Conservation (phyloP, 92 coral and sea anemone genomes). For the Epizoanthus scotinus region DNA sequence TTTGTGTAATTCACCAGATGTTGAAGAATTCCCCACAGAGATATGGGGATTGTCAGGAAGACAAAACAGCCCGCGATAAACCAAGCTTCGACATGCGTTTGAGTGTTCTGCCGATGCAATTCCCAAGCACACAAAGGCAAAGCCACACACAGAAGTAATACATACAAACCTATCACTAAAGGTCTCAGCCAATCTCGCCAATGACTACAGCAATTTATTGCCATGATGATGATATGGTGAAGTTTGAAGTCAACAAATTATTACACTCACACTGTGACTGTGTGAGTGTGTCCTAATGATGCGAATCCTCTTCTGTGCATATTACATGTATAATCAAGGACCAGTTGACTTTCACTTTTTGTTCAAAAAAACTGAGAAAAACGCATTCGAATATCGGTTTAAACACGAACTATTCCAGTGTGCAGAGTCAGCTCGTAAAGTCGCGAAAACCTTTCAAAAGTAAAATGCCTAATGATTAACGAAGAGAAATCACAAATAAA, state of each 20-base stretch:
- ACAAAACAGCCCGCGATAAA: conserved; percentile 90
- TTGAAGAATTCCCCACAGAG: conserved; percentile 90
- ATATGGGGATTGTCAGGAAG: conserved; percentile 83
- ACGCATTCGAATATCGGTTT: too few relatives aligned
- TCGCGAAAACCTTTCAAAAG: not conserved
- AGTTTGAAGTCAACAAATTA: conserved; percentile 1
- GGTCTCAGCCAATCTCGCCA: conserved; percentile 90
- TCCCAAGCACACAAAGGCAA: conserved; percentile 90
- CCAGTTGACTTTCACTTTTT: too few relatives aligned
- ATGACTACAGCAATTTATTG: conserved; percentile 49
- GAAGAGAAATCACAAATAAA: too few relatives aligned
- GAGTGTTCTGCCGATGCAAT: conserved; percentile 75
- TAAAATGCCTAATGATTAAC: not conserved
- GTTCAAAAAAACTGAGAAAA: too few relatives aligned
- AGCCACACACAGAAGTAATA: conserved; percentile 79
- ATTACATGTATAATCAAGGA: too few relatives aligned
- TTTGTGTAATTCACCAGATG: conserved; percentile 87
- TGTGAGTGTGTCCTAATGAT: not conserved
- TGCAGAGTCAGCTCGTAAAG: too few relatives aligned
- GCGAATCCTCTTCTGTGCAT: too few relatives aligned
- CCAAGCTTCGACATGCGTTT: conserved; percentile 92
- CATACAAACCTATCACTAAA: conserved; percentile 65
- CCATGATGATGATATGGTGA: conserved; percentile 40
- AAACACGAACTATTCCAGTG: too few relatives aligned
- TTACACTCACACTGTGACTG: too few relatives aligned